phyloP scores from a whole-genome alignment of 2,888 invertebrate species.

The Ligdia adustata region DNA sequence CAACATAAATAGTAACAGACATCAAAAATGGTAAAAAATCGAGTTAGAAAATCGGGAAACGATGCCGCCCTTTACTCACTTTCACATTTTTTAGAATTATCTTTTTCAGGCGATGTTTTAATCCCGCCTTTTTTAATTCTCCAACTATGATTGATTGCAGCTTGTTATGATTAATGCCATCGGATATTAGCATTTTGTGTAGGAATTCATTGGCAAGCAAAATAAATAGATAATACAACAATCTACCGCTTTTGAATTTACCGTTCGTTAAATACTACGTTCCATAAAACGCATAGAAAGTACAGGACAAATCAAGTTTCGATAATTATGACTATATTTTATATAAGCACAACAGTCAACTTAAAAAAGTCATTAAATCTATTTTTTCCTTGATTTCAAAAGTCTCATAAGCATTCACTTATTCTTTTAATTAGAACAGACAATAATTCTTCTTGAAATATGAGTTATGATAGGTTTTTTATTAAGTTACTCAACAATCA shows the following conservation, averaged over 20 bases:
- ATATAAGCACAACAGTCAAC: no score
- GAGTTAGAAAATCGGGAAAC: constrained; percentile 21
- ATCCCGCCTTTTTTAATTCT: constrained; percentile 87
- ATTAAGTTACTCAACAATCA: no score
- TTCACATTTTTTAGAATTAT: constrained; percentile 81
- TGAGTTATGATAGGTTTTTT: no score
- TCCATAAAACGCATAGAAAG: no score
- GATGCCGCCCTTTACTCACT: constrained; percentile 56
- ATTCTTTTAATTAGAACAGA: no score
- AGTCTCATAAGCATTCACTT: no score
- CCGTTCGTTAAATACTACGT: constrained; percentile 52
- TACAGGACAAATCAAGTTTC: no score
- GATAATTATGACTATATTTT: no score
- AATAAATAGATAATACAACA: constrained; percentile 27
- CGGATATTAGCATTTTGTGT: constrained; percentile 77
- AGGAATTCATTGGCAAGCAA: constrained; percentile 39
- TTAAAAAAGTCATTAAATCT: no score
- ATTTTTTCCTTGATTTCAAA: no score
- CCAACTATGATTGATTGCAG: constrained; percentile 84
- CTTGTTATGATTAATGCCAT: constrained; percentile 77
- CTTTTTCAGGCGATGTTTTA: constrained; percentile 89
- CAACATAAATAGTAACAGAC: constrained; percentile 22
- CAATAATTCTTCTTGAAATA: no score
- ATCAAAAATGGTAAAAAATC: not conserved
- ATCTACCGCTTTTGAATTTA: constrained; percentile 49